Evolutionary conservation across 2,113 vertebrate species (phyloP), one percentile per base, ranked within the genome.

Genomic region (Rhinolophus ferrumequinum): DNA sequence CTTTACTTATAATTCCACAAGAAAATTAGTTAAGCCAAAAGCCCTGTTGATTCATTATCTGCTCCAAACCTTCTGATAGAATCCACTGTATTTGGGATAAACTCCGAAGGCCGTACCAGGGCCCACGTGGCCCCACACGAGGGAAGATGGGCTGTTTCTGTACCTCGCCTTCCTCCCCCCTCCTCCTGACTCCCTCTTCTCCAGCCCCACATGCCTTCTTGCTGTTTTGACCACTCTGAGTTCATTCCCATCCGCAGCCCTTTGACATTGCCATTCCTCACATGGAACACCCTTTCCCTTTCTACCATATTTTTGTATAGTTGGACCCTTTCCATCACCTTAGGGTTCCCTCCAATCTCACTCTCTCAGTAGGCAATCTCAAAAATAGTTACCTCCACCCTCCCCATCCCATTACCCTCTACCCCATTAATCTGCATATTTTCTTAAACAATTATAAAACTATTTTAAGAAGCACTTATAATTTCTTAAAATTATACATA

Each of bases 21-120:
- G 80, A 81, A 90, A 93, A 73, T 83, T 22, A 87, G 38, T 84
- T 15, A 56, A 95, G 19, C 41, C 35, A 90, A 60, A 96, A 96
- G 67, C 62, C 15, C 44, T 83, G 13, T 66, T 50, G 79, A 58
- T 33, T 70, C 13, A 77, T 26, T 66, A 22, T 35, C 60, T 93
- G 38, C 79, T 93, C n/a, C 30, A 60, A 33, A 16, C 15, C 14
- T 50, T 72, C 35, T 85, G 33, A 79, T 77, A 44, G 62, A 75
- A 12, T 47, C 19, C 33, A 18, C 16, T 3, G 7, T 87, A 38
- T 60, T 80, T 91, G 67, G 8, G 60, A 56, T 91, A 87, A 69
- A 85, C 80, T 62, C 8, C 16, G 0, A 54, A 73, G 58, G 70
- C 10, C 28, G 52, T 38, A 28, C 47, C 14, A 28, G 5, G 4